These are phyloP conservation scores for Psittacula echo DNA, from an alignment of 2,797 vertebrate genomes.

Conservation along the genomic window DNA sequence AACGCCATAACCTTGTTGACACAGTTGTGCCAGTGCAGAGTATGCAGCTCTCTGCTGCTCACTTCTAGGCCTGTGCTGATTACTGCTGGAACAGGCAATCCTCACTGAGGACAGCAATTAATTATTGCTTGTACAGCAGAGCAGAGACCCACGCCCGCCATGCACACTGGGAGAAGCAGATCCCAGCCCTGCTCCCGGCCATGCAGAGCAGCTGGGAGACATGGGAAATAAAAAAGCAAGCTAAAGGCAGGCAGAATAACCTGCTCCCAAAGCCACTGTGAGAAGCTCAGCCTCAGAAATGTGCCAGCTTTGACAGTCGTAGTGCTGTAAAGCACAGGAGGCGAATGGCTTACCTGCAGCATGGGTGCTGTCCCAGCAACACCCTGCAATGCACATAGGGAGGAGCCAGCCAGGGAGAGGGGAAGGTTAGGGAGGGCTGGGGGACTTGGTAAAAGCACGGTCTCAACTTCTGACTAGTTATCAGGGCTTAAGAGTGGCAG, in stretches of 20 bases:
- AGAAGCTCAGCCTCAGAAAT: neutral
- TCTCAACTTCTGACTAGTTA: neutral
- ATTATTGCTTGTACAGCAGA: neutral
- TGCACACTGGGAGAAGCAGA: neutral
- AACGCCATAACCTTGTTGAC: rapidly evolving
- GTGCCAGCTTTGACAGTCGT: neutral
- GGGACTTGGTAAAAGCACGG: neutral
- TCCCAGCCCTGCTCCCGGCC: neutral
- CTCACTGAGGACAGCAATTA: neutral
- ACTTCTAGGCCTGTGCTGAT: neutral
- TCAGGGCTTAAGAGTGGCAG: neutral
- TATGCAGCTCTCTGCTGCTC: neutral
- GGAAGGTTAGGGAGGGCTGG: neutral
- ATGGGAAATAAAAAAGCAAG: neutral
- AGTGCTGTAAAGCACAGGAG: neutral
- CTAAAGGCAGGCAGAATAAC: neutral
- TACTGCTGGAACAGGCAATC: neutral
- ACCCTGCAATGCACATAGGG: rapidly evolving
- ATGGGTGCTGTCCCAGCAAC: neutral
- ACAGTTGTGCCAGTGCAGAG: rapidly evolving
- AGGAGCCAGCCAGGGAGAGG: neutral
- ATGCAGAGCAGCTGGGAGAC: neutral
- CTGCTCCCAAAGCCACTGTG: neutral
- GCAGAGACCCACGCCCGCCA: neutral
- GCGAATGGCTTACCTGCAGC: neutral